phyloP scores from a whole-genome alignment of 35 echinoderm and acorn worm species.

The Diadema setosum region DNA sequence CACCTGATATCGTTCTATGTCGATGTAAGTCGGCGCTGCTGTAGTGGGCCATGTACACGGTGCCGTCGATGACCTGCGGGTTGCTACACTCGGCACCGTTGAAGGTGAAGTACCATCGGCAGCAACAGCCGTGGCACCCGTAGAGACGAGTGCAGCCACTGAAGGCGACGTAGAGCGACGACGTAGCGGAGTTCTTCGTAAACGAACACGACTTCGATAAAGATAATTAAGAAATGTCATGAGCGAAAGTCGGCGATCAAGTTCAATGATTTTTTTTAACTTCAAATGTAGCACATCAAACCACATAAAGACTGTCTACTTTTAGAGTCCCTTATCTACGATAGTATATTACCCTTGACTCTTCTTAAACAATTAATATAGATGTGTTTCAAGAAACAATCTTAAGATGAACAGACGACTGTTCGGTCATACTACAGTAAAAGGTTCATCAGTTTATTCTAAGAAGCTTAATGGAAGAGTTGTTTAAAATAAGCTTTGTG shows the following conservation, averaged over 20 bases:
- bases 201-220: constrained; percentile 63
- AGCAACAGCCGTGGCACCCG: constrained; percentile 75
- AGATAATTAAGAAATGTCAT: background rate
- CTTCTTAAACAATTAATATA: background rate
- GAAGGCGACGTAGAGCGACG: constrained; percentile 54
- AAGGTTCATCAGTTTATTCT: too few relatives aligned
- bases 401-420: background rate
- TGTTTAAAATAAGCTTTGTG: too few relatives aligned
- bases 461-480: too few relatives aligned
- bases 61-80: constrained; percentile 65
- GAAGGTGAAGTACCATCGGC: constrained; percentile 79
- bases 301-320: background rate
- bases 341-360: background rate
- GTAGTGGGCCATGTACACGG: constrained; percentile 79
- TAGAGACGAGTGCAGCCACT: constrained; percentile 45
- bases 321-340: background rate
- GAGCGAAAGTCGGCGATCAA: too few relatives aligned
- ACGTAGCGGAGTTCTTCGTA: constrained; percentile 36
- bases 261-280: background rate
- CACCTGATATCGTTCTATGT: constrained; percentile 62
- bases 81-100: constrained; percentile 66
- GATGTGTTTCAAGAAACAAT: background rate
- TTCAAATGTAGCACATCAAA: background rate
- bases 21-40: constrained; percentile 60
- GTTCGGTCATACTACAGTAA: too few relatives aligned